Conservation (phyloP, 1,140 invertebrate genomes). For the Tenebrio molitor region DNA sequence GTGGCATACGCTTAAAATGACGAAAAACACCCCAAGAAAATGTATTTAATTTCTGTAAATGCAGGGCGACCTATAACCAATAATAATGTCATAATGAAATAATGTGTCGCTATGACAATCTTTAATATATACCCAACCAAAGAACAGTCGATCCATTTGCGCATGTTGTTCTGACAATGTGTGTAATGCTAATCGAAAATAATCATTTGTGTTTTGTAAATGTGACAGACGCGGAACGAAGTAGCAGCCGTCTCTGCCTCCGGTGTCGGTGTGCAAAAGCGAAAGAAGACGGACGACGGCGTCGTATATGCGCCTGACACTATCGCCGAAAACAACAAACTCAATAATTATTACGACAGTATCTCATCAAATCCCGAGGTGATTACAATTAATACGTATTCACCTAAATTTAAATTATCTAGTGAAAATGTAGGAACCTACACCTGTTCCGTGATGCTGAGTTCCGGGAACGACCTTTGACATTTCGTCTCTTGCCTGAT, state of each 20-base stretch:
- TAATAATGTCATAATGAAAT: conserved; percentile 23
- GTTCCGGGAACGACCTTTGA: conserved; percentile 40
- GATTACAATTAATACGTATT: conserved; percentile 2
- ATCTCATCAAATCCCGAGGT: background rate
- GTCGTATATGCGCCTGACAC: conserved; percentile 34
- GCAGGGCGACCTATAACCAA: conserved; percentile 10
- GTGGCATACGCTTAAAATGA: too few species aligned
- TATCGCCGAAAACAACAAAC: conserved; percentile 17
- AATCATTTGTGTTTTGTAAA: conserved; percentile 41
- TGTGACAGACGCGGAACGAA: conserved; percentile 23
- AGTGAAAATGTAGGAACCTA: background rate
- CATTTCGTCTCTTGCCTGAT: conserved; percentile 29
- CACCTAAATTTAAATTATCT: too few species aligned
- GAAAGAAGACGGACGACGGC: conserved; percentile 6
- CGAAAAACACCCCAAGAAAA: too few species aligned
- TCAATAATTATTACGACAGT: too few species aligned
- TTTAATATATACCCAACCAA: conserved; percentile 31
- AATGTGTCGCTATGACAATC: conserved; percentile 47
- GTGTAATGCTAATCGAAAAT: conserved; percentile 28
- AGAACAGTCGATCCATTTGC: conserved; percentile 49
- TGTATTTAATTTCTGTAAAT: too few species aligned
- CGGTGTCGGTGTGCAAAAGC: background rate
- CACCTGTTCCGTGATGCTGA: conserved; percentile 31
- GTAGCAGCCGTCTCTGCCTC: conserved; percentile 13
- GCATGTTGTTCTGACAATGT: conserved; percentile 44